Evolutionary conservation across 2,888 invertebrate genomes (phyloP).

Genomic region (Monopis laevigella): DNA sequence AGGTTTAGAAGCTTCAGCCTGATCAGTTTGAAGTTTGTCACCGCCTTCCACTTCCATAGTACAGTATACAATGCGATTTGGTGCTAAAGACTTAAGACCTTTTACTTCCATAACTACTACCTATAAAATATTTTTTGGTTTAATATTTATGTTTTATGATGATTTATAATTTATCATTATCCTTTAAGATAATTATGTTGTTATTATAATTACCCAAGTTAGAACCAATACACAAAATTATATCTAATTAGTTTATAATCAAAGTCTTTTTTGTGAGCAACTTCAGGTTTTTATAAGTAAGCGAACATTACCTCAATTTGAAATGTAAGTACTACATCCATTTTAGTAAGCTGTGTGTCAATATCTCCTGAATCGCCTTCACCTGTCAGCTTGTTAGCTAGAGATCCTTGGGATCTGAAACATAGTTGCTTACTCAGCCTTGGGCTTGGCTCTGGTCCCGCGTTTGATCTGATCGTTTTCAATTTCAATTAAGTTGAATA

Average conservation of each 20-base stretch:
- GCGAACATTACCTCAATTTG: constrained; percentile 86
- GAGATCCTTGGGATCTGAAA: constrained; percentile 89
- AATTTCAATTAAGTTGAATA: too few relatives aligned
- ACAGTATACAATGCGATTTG: constrained; percentile 98
- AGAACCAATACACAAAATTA: too few relatives aligned
- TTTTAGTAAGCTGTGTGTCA: constrained; percentile 95
- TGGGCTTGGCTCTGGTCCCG: constrained; percentile 65
- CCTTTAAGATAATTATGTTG: too few relatives aligned
- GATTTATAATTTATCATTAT: too few relatives aligned
- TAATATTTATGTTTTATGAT: too few relatives aligned
- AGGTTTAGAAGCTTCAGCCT: constrained; percentile 98
- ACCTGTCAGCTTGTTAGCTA: constrained; percentile 91
- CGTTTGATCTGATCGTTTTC: constrained; percentile 60
- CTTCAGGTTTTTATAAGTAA: too few relatives aligned
- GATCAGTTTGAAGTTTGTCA: constrained; percentile 98
- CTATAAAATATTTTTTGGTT: constrained; percentile 71
- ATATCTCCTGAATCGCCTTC: constrained; percentile 95
- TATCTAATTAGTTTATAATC: too few relatives aligned
- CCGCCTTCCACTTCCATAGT: constrained; percentile 99
- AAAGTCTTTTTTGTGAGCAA: too few relatives aligned
- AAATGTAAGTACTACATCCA: constrained; percentile 97
- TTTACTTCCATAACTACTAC: constrained; percentile 99
- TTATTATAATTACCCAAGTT: too few relatives aligned
- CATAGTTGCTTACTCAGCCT: constrained; percentile 70
- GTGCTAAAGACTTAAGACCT: constrained; percentile 94